Percentiles rank a stretch among this genome's conserved stretches.
Conservation (phyloP, 2,797 vertebrate genomes). For the Epinephelus awoara region DNA sequence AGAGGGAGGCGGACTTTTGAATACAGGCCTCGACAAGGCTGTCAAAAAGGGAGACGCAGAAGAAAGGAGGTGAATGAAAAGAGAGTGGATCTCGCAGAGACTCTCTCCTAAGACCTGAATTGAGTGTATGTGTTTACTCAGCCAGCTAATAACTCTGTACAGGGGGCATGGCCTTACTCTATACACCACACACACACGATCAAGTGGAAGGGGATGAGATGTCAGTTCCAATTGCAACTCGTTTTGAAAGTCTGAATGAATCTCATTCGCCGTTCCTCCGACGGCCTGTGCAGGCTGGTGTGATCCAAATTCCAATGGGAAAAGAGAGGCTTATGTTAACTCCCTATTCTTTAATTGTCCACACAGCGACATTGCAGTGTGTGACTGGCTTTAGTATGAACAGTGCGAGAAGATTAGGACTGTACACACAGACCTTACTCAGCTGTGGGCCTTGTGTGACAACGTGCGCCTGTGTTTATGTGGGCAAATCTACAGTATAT, state of each 20-base stretch:
- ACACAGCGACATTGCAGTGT: slow-evolving; percentile 59
- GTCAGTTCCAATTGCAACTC: slow-evolving; percentile 77
- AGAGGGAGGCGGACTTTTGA: slow-evolving; percentile 71
- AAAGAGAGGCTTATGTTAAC: slow-evolving; percentile 73
- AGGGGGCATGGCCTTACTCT: slow-evolving; percentile 78
- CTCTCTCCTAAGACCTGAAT: slow-evolving; percentile 71
- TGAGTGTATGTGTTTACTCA: slow-evolving; percentile 85
- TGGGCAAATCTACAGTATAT: slow-evolving; percentile 71
- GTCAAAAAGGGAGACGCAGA: slow-evolving; percentile 66
- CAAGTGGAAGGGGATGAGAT: slow-evolving; percentile 77
- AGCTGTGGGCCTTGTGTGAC: slow-evolving; percentile 59
- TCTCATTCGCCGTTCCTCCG: slow-evolving; percentile 64
- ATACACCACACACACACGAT: slow-evolving; percentile 77
- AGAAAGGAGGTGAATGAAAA: slow-evolving; percentile 74
- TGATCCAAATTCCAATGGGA: slow-evolving; percentile 72
- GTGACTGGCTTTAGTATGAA: slow-evolving; percentile 69
- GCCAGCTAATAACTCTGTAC: slow-evolving; percentile 85
- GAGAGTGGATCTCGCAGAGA: slow-evolving; percentile 68
- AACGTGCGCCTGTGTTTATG: slow-evolving; percentile 72
- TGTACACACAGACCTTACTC: slow-evolving; percentile 63
- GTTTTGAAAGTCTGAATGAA: slow-evolving; percentile 74
- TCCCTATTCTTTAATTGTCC: slow-evolving; percentile 70
- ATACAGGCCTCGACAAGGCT: slow-evolving; percentile 77
- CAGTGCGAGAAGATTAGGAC: slow-evolving; percentile 66
- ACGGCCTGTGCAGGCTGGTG: slow-evolving; percentile 52